Evolutionary conservation across 2,113 vertebrate species (phyloP), one percentile per base, ranked within the genome.

Genomic region (Kryptolebias marmoratus): DNA sequence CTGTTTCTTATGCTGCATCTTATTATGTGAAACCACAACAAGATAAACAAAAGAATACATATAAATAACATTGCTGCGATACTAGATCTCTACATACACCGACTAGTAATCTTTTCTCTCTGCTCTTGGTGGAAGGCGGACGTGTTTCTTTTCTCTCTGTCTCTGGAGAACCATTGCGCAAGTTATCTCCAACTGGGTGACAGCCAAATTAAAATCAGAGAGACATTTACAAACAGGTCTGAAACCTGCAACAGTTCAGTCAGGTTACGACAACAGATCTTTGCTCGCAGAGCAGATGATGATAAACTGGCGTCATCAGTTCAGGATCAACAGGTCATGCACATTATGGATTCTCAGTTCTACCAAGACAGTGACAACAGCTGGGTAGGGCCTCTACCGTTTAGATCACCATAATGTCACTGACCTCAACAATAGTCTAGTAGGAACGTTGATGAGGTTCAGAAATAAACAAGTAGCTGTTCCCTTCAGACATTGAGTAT

Each of bases 231-330:
- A 4, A 13, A 44, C 1, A 27, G 1, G 2, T 10, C 7, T 28
- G 0, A 45, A 1, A 1, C 0, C 0, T 15, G 11, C 14, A 22
- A 22, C 22, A 22, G 22, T 22, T 22, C 22, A 22, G 22, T 22
- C 22, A 22, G 22, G 22, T 22, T 22, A 22, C 0, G 22, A 22
- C 22, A 22, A 22, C 22, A 22, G 22, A 22, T 22, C 22, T 22
- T 22, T 22, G 22, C 22, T 22, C 22, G 22, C 22, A 22, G 22
- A 22, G 22, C 22, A 22, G 22, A 22, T 22, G 22, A 22, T 22
- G 22, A 22, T 22, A 22, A 22, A 22, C 22, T 22, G 22, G 22
- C 22, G 22, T 22, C 22, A 22, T 22, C 22, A 22, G 22, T 22
- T 22, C 22, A 22, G 22, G 22, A 22, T 22, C 22, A 22, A 22